These are phyloP conservation scores for Sturnus vulgaris DNA, from an alignment of 2,113 vertebrate genomes.

Conservation along the genomic window DNA sequence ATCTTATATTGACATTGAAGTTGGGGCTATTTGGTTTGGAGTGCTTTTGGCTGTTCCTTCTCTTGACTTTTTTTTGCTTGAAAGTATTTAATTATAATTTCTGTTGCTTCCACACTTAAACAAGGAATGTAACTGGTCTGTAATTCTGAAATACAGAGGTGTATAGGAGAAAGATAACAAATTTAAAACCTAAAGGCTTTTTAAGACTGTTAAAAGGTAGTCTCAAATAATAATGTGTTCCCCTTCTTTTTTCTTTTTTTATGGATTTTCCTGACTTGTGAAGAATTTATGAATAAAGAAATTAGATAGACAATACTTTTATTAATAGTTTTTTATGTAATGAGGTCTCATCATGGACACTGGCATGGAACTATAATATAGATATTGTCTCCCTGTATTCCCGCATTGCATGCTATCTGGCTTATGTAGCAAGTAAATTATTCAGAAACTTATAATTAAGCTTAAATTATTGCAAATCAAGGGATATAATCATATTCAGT, in stretches of 20 bases:
- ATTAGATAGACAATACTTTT: background rate
- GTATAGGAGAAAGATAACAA: background rate
- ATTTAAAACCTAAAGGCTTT: background rate
- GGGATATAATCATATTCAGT: background rate
- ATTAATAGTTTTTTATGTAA: background rate
- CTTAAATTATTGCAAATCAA: background rate
- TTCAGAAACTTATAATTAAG: background rate
- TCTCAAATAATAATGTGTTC: background rate
- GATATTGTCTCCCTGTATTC: background rate
- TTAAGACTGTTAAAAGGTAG: background rate
- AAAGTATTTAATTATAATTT: background rate
- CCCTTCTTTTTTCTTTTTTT: background rate
- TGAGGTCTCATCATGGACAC: background rate
- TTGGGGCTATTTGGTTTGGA: background rate
- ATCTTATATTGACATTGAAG: background rate
- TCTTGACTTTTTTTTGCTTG: background rate
- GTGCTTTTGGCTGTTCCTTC: background rate
- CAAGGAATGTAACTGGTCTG: background rate
- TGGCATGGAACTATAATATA: background rate
- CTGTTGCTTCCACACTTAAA: background rate
- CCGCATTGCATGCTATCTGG: background rate
- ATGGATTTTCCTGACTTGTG: background rate
- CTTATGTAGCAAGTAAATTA: background rate
- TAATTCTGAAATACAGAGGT: background rate
- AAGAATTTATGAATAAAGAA: background rate